phyloP scores from a whole-genome alignment of 2,888 invertebrate genomes.

The Taenaris catops region DNA sequence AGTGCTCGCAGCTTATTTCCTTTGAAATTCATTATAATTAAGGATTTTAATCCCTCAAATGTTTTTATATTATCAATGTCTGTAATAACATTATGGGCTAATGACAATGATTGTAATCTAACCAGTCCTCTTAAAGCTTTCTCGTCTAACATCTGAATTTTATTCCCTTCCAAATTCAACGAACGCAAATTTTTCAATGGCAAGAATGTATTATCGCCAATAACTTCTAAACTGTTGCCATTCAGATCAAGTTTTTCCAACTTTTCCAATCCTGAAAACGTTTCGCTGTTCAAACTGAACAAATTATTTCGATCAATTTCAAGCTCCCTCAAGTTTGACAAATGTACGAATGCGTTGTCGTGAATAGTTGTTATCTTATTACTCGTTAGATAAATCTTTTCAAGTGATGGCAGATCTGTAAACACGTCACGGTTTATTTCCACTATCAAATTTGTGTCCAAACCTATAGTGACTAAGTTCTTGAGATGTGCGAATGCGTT shows the following conservation, averaged over 20 bases:
- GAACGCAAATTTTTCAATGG: slow-evolving; percentile 46
- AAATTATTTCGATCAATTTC: slow-evolving; percentile 88
- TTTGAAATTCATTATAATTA: slow-evolving; percentile 49
- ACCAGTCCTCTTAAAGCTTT: slow-evolving; percentile 58
- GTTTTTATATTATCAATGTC: slow-evolving; percentile 47
- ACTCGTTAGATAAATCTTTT: slow-evolving; percentile 87
- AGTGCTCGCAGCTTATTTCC: slow-evolving; percentile 51
- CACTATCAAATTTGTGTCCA: slow-evolving; percentile 85
- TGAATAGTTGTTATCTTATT: slow-evolving; percentile 92
- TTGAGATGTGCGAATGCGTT: slow-evolving; percentile 85
- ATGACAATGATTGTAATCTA: slow-evolving; percentile 44
- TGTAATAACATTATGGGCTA: slow-evolving; percentile 51
- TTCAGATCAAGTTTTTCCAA: slow-evolving; percentile 85
- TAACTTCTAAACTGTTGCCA: slow-evolving; percentile 85
- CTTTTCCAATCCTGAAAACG: slow-evolving; percentile 85
- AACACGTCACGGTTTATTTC: slow-evolving; percentile 88
- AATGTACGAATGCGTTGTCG: slow-evolving; percentile 88
- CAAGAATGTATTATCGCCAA: slow-evolving; percentile 87
- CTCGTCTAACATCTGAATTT: slow-evolving; percentile 66
- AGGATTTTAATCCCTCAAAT: slow-evolving; percentile 45
- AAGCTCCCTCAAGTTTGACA: slow-evolving; percentile 84
- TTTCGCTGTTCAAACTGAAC: slow-evolving; percentile 86
- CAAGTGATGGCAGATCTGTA: slow-evolving; percentile 83
- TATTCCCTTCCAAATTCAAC: slow-evolving; percentile 58
- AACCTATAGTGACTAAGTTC: slow-evolving; percentile 80